These are phyloP conservation scores for Plotosus lineatus DNA, from an alignment of 2,113 vertebrate species.

Conservation along the genomic window DNA sequence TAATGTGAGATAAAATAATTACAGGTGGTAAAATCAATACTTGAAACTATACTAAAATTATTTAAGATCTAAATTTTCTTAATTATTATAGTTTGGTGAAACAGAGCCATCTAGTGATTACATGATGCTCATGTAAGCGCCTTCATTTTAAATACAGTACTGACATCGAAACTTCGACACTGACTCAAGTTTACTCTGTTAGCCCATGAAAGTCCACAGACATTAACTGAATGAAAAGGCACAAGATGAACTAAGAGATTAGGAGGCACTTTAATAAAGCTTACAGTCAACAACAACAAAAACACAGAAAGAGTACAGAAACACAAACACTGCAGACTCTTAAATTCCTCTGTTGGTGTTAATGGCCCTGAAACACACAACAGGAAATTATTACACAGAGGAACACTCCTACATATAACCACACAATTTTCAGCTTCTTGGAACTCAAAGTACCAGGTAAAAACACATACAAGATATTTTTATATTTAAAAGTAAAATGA, in stretches of 20 bases:
- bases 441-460: background rate
- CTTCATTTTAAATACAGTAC: conserved; percentile 12
- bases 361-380: conserved; percentile 45
- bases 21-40: background rate
- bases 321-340: conserved; percentile 5
- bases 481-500: background rate
- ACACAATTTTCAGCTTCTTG: background rate
- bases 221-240: background rate
- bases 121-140: background rate
- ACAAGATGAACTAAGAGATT: conserved; percentile 39
- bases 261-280: conserved; percentile 38
- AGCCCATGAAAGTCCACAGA: background rate
- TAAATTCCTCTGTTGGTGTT: conserved; percentile 1
- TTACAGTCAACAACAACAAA: conserved; percentile 8
- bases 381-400: conserved; percentile 23
- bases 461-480: background rate
- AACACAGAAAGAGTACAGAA: conserved; percentile 23
- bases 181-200: background rate
- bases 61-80: background rate
- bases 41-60: background rate
- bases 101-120: conserved; percentile 52
- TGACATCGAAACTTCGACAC: background rate
- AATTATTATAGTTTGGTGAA: background rate
- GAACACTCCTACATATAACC: conserved; percentile 14
- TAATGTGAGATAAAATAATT: background rate